A percentile compares a stretch with the other conserved stretches of the same genome.
Evolutionary conservation across 2,888 invertebrate species (phyloP).

Genomic region (Pachycephus smyrnensis): DNA sequence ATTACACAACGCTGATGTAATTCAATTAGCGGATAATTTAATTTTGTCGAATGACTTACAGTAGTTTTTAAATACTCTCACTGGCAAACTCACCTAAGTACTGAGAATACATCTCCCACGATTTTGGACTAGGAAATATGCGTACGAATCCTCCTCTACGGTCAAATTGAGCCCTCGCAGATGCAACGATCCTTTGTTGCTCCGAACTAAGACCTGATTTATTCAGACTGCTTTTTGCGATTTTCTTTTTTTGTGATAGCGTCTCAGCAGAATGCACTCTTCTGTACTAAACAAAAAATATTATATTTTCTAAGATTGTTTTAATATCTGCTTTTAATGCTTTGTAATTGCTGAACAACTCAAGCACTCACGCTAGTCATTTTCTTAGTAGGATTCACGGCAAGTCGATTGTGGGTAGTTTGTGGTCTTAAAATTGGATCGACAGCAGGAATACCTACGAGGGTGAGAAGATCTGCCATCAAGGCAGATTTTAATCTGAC

Average conservation of each 20-base stretch:
- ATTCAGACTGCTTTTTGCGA: slow-evolving; percentile 62
- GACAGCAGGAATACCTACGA: slow-evolving; percentile 87
- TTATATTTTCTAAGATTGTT: neutral
- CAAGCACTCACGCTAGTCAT: slow-evolving; percentile 49
- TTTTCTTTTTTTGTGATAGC: slow-evolving; percentile 65
- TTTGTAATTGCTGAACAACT: neutral
- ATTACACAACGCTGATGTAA: neutral
- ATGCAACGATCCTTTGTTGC: slow-evolving; percentile 81
- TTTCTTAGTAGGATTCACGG: slow-evolving; percentile 50
- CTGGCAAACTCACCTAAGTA: slow-evolving; percentile 73
- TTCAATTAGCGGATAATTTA: neutral
- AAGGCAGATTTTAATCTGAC: slow-evolving; percentile 92
- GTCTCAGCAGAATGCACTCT: slow-evolving; percentile 82
- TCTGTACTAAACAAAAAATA: slow-evolving; percentile 70
- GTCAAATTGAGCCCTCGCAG: slow-evolving; percentile 82
- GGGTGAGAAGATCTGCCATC: slow-evolving; percentile 89
- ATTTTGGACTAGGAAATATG: slow-evolving; percentile 90
- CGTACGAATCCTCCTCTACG: slow-evolving; percentile 89
- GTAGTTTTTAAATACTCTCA: neutral
- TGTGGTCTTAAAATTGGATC: slow-evolving; percentile 73
- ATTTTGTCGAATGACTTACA: neutral
- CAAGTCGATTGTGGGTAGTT: slow-evolving; percentile 48
- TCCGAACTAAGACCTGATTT: slow-evolving; percentile 75
- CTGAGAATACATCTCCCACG: slow-evolving; percentile 85
- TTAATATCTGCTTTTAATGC: slow-evolving; percentile 2